Evolutionary conservation across 2,888 invertebrate genomes (phyloP), one percentile per base, ranked within the genome.

Genomic region (Thumatha senex): DNA sequence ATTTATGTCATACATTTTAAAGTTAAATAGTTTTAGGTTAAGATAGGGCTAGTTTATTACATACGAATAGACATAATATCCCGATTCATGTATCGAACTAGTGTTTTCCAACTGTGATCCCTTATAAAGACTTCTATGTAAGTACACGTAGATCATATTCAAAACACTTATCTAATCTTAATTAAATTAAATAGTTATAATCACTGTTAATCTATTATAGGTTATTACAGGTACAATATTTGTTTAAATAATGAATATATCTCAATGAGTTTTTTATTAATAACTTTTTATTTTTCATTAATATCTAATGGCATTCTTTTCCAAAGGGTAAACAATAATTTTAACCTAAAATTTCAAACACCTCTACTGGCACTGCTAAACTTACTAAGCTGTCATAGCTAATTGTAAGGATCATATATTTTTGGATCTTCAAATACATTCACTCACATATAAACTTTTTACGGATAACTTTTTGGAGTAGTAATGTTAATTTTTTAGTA

Each of bases 41-140:
- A 47, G 30, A 45, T 66, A 59, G 38, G 30, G 38, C 12, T 65
- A 63, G 59, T 49, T 31, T 53, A 62, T 34, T 50, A 61, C 40
- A 24, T 67, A 67, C 67, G 42, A 12, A 46, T 69, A 63, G 63
- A 56, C 58, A 61, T 77, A 73, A 76, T 77, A 59, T 78, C 78
- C 74, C 74, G 70, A 70, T 78, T 69, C 76, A 73, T 80, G 80
- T 85, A 83, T 80, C 72, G 78, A 83, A 80, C 82, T 89, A 90
- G 89, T 76, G 78, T 86, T 89, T 87, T 86, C 89, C 89, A 86
- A 84, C 91, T 91, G 91, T 91, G 91, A 91, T 91, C 89, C 91
- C 89, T 86, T 82, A 84, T 87, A 88, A 90, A 91, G 91, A 91
- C 91, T 90, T 90, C 86, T 89, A 87, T 78, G 73, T 90, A 89